Evolutionary conservation across 2,797 vertebrate genomes (phyloP).

Genomic region (Distichodus sexfasciatus): DNA sequence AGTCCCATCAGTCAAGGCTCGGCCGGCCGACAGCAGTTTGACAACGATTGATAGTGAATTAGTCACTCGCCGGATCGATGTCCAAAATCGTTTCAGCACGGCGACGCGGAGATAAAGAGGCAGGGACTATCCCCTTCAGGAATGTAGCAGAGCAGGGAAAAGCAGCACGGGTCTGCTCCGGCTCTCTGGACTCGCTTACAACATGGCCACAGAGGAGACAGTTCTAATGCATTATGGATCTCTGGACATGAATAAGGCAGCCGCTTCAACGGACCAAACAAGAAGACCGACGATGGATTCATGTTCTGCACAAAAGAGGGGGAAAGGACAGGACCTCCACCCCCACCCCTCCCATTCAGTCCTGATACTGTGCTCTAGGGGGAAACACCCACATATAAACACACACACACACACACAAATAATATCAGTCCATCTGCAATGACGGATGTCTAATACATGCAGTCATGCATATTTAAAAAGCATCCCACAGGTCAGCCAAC

Average conservation of each 20-base stretch:
- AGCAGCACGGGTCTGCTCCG: too few species aligned
- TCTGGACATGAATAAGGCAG: conserved; percentile 51
- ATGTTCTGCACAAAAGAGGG: conserved; percentile 35
- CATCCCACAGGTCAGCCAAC: not conserved
- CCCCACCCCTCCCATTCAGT: not conserved
- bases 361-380: conserved; percentile 42
- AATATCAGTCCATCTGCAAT: not conserved
- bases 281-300: conserved; percentile 43
- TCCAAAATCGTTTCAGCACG: conserved; percentile 62
- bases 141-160: too few species aligned
- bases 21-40: conserved; percentile 34
- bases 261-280: conserved; percentile 37
- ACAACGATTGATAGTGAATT: conserved; percentile 62
- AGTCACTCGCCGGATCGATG: conserved; percentile 61
- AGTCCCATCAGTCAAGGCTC: conserved; percentile 55
- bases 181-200: too few species aligned
- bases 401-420: conserved; percentile 11
- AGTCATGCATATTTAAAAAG: conserved; percentile 22
- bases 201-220: conserved; percentile 9
- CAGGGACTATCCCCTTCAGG: conserved; percentile 49
- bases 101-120: conserved; percentile 55
- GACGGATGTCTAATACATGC: conserved; percentile 2
- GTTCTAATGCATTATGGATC: conserved; percentile 61
- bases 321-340: not conserved
- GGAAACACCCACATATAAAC: conserved; percentile 12